A percentile compares a stretch with the other conserved stretches of the same genome.
phyloP scores from a whole-genome alignment of 2,113 vertebrate genomes.

The Microtus pennsylvanicus region DNA sequence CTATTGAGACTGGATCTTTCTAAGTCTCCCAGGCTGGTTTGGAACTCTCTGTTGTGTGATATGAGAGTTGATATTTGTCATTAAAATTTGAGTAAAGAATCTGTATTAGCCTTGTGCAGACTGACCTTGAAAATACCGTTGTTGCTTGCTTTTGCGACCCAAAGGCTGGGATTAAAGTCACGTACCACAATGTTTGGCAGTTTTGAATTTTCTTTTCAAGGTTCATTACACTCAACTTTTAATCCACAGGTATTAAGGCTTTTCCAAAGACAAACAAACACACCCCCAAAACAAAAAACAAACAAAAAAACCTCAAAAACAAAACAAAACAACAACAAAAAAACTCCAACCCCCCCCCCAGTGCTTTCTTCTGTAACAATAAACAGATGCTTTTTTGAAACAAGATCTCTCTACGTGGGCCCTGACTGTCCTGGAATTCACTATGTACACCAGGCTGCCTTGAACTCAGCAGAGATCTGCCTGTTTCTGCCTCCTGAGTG shows the following conservation, averaged over 20 bases:
- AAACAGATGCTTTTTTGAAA: neutral
- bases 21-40: neutral
- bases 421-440: neutral
- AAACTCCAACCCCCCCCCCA: fast-evolving
- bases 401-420: neutral
- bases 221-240: neutral
- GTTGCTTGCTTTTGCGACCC: neutral
- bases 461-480: neutral
- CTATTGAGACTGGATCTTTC: neutral
- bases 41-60: neutral
- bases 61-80: neutral
- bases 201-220: neutral
- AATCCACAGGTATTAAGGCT: neutral
- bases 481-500: neutral
- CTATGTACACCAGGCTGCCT: neutral
- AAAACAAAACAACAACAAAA: neutral
- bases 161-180: neutral
- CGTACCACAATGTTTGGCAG: no score
- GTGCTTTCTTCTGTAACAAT: neutral
- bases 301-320: neutral
- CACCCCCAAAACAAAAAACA: neutral
- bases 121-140: neutral
- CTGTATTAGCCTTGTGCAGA: neutral
- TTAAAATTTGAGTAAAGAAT: neutral
- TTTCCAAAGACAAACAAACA: neutral